phyloP scores from a whole-genome alignment of 2,888 invertebrate genomes.

The Callinectes sapidus region DNA sequence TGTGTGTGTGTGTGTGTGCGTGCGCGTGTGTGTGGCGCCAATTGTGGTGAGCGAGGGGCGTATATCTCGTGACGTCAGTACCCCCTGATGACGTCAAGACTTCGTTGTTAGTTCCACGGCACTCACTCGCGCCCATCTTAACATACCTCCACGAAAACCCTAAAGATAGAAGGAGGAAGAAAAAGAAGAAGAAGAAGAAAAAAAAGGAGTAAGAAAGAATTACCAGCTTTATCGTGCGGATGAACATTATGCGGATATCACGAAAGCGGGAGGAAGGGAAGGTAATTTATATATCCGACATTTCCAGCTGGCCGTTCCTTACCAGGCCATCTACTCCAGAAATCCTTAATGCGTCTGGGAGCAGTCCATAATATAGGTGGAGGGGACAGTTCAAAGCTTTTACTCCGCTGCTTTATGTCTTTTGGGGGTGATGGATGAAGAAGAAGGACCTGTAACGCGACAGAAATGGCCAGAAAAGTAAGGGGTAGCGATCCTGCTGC shows the following conservation, averaged over 20 bases:
- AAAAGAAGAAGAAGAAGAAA: neutral
- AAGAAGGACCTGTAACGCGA: neutral
- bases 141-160: neutral
- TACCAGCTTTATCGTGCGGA: neutral
- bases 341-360: neutral
- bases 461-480: neutral
- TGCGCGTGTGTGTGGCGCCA: neutral
- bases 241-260: conserved; percentile 16
- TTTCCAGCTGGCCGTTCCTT: neutral
- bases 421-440: neutral
- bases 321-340: neutral
- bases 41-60: conserved; percentile 5
- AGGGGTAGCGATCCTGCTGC: neutral
- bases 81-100: neutral
- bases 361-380: neutral
- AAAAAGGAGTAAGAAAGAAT: neutral
- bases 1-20: conserved; percentile 5
- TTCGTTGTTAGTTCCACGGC: neutral
- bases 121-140: neutral
- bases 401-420: neutral
- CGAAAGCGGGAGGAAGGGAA: neutral
- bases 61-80: neutral
- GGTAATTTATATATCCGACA: neutral
- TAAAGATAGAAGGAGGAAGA: neutral
- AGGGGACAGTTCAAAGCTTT: neutral